Percentiles rank a stretch among this genome's conserved stretches.
phyloP scores from a whole-genome alignment of 2,797 vertebrate species.

The Coreius guichenoti region DNA sequence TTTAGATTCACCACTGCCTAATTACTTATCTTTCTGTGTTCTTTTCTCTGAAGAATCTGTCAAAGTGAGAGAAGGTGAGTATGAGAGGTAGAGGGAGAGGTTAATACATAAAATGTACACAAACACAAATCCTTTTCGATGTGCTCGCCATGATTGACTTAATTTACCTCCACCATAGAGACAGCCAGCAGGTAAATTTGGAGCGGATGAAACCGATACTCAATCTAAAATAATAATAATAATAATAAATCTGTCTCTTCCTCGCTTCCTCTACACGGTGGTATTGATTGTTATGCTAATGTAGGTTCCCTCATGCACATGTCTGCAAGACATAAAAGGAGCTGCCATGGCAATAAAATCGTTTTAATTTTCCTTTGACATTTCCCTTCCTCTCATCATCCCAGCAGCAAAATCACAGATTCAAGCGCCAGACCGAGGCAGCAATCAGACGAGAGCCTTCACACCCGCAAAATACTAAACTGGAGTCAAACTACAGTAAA shows the following conservation, averaged over 20 bases:
- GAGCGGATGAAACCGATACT: not conserved
- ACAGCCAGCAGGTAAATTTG: slow-evolving; percentile 30
- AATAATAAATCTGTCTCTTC: slow-evolving; percentile 30
- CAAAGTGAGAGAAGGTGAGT: slow-evolving; percentile 11
- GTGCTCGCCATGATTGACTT: slow-evolving; percentile 19
- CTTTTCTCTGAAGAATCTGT: slow-evolving; percentile 4
- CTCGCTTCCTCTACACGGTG: not conserved
- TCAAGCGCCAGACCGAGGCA: not conserved
- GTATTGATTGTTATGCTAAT: slow-evolving; percentile 53
- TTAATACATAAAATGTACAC: slow-evolving; percentile 16
- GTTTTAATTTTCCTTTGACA: slow-evolving; percentile 38
- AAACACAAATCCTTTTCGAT: not conserved
- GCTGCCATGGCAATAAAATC: slow-evolving; percentile 32
- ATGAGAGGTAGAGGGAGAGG: not conserved
- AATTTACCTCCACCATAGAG: slow-evolving; percentile 24
- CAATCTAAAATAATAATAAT: slow-evolving; percentile 45
- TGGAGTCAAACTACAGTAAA: not conserved
- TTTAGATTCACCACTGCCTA: not conserved
- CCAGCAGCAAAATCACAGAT: slow-evolving; percentile 15
- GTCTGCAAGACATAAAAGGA: slow-evolving; percentile 29
- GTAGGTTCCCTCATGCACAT: slow-evolving; percentile 15
- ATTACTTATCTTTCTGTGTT: not conserved
- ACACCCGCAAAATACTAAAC: not conserved
- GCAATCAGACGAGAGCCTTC: not conserved
- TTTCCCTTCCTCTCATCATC: slow-evolving; percentile 31